Evolutionary conservation across 2,888 invertebrate species (phyloP).

Genomic region (Tolmerus cingulatus): DNA sequence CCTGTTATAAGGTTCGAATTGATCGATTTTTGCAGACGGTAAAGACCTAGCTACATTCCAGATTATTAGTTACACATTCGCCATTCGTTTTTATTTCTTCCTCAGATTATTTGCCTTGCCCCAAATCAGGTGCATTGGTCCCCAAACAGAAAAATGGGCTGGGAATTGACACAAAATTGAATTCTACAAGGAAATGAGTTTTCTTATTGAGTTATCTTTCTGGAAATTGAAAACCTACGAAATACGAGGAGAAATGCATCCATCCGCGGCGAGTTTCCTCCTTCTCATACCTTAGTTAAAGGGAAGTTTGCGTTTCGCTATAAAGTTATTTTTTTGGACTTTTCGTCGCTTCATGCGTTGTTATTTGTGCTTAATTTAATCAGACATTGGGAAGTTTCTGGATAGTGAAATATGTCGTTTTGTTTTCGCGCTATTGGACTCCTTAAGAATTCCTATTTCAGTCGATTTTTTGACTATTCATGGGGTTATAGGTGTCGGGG

Average conservation of each 20-base stretch:
- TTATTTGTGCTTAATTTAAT: background rate
- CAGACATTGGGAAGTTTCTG: background rate
- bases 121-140: background rate
- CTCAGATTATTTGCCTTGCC: background rate
- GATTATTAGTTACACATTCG: background rate
- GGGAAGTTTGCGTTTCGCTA: background rate
- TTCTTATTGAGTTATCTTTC: constrained; percentile 11
- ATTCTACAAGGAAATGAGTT: background rate
- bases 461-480: background rate
- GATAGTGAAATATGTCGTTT: background rate
- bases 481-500: background rate
- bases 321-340: background rate
- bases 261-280: background rate
- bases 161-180: background rate
- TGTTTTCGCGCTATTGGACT: background rate
- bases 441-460: background rate
- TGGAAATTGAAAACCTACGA: constrained; percentile 12
- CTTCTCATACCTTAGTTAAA: background rate
- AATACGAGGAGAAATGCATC: background rate
- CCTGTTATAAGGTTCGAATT: too few relatives aligned
- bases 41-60: background rate
- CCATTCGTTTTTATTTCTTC: background rate
- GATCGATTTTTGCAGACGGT: too few relatives aligned
- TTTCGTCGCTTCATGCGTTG: background rate
- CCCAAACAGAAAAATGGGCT: background rate